phyloP scores from a whole-genome alignment of 2,888 invertebrate species.

The Athalia circularis region DNA sequence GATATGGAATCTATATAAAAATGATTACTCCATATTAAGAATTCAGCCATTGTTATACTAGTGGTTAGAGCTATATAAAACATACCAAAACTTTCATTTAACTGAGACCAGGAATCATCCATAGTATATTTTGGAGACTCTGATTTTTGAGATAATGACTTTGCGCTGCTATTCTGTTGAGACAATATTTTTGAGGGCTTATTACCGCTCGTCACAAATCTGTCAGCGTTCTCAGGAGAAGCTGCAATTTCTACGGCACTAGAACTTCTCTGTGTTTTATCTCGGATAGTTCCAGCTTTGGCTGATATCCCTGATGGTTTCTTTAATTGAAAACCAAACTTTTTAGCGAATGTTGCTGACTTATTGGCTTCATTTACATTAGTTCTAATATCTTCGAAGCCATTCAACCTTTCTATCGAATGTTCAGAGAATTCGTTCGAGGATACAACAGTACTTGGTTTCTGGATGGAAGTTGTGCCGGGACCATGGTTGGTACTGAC shows the following conservation, averaged over 20 bases:
- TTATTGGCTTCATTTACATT: background rate
- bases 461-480: background rate
- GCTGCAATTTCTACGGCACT: background rate
- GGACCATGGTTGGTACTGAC: background rate
- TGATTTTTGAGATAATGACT: slow-evolving; percentile 13
- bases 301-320: slow-evolving; percentile 67
- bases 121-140: slow-evolving; percentile 21
- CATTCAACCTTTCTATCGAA: background rate
- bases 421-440: slow-evolving; percentile 21
- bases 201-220: background rate
- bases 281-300: slow-evolving; percentile 62
- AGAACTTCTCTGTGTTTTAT: slow-evolving; percentile 55
- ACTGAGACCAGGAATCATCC: slow-evolving; percentile 47
- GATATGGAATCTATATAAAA: background rate
- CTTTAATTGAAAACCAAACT: slow-evolving; percentile 65
- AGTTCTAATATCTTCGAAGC: slow-evolving; percentile 43
- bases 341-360: slow-evolving; percentile 51
- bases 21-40: background rate
- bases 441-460: slow-evolving; percentile 18
- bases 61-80: slow-evolving; percentile 54
- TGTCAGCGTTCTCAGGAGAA: slow-evolving; percentile 25
- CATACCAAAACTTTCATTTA: slow-evolving; percentile 53
- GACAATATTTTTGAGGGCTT: background rate
- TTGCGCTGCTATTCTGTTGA: slow-evolving; percentile 38
- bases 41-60: slow-evolving; percentile 56